Percentiles rank a stretch among this genome's conserved stretches.
Conservation (phyloP, 1,140 invertebrate genomes). For the Drosophila novamexicana region DNA sequence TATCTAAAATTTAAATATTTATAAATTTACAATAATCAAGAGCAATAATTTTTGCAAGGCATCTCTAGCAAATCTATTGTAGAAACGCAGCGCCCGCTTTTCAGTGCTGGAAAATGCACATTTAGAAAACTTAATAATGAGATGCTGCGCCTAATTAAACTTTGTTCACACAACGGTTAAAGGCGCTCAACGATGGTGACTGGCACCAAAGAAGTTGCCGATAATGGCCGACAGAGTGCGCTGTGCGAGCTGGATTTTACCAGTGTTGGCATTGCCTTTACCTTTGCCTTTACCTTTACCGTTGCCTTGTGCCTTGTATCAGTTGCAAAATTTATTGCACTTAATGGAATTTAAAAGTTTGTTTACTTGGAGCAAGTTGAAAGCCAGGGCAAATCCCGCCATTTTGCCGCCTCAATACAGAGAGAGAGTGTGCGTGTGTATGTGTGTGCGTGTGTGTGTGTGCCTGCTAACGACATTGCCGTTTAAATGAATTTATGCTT, state of each 20-base stretch:
- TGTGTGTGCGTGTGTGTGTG: conserved; percentile 8
- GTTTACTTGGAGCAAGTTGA: conserved; percentile 55
- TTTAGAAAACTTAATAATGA: conserved; percentile 53
- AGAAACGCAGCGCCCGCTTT: not conserved
- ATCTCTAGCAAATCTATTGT: not conserved
- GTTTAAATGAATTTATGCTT: conserved; percentile 64
- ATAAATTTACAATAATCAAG: not conserved
- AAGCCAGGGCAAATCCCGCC: conserved; percentile 25
- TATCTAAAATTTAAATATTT: not conserved
- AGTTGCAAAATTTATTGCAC: conserved; percentile 78
- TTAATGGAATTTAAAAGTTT: conserved; percentile 83
- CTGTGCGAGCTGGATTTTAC: not conserved
- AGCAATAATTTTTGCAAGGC: not conserved
- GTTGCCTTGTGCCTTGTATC: conserved; percentile 51
- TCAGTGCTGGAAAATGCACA: conserved; percentile 1
- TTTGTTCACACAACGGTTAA: conserved; percentile 25
- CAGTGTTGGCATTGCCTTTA: too few species aligned
- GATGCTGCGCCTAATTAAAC: conserved; percentile 59
- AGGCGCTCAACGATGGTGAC: conserved; percentile 27
- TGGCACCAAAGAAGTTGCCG: conserved; percentile 29
- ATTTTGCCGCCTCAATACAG: conserved; percentile 23
- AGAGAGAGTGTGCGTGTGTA: not conserved
- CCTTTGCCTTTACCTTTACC: not conserved
- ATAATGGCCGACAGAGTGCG: conserved; percentile 36
- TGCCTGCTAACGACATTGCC: conserved; percentile 30